A percentile compares a stretch with the other conserved stretches of the same genome.
Conservation (phyloP, 1,140 invertebrate genomes). For the Aphaenogaster floridana region DNA sequence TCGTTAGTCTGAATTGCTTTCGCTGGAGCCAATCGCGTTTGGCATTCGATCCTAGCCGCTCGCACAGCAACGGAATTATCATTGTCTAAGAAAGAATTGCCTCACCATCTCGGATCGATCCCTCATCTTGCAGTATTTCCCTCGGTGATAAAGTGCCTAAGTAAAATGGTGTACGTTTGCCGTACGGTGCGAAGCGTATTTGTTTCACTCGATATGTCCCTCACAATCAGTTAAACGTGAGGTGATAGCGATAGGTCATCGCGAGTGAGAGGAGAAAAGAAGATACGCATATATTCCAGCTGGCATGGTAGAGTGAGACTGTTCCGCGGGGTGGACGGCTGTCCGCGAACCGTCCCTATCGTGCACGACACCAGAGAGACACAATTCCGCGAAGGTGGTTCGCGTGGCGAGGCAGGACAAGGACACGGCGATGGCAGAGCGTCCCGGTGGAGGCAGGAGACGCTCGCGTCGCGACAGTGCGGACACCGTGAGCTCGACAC, state of each 20-base stretch:
- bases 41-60: background rate
- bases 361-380: slow-evolving; percentile 14
- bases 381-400: slow-evolving; percentile 83
- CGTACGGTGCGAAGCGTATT: background rate
- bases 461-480: slow-evolving; percentile 72
- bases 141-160: background rate
- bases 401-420: slow-evolving; percentile 82
- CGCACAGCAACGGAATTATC: slow-evolving; percentile 1
- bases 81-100: background rate
- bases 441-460: slow-evolving; percentile 75
- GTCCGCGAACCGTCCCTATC: slow-evolving; percentile 42
- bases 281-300: background rate
- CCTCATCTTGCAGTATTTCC: background rate
- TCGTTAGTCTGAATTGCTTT: background rate
- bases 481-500: slow-evolving; percentile 69
- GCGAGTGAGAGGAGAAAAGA: background rate
- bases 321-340: background rate
- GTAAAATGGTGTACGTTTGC: background rate
- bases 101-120: background rate
- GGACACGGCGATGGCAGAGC: slow-evolving; percentile 84
- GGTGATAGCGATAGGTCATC: background rate
- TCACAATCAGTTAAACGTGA: background rate
- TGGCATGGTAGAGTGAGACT: slow-evolving; percentile 38
- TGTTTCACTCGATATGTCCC: background rate
- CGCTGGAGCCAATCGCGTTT: background rate